Base-by-base conservation (phyloP, 2,797 vertebrate genomes). In the Rhinichthys osculus region DNA sequence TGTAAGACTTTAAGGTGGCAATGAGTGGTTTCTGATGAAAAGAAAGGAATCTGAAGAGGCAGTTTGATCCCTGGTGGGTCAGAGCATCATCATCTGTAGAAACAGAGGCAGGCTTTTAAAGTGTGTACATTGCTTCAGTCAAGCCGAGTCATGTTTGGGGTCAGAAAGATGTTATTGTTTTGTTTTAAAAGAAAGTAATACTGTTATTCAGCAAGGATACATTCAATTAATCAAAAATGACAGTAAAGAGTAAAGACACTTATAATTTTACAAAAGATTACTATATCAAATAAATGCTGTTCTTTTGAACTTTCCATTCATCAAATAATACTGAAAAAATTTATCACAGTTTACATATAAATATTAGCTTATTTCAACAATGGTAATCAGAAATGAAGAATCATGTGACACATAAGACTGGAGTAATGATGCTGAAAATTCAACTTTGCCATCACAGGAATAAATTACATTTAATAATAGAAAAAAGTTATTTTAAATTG, bases 51-150 rank as follows among this genome's bases (percentile, higher is more conserved):
- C 57, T 72, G 40, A 62, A 74, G 27, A 62, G 47, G 47, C n/a
- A 57, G 76, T 72, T 81, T 69, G 64, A 81, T 71, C 52, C 76
- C 40, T 79, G 67, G 66, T 85, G 82, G 78, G 87, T 27, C 70
- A 79, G 70, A 86, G 74, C 78, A 47, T 84, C 62, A 70, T 87
- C 84, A 79, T 82, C 40, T 84, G 78, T 73, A 78, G 59, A 84
- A 88, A 85, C 59, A 78, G 66, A 74, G 71, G 71, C 44, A 33
- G 44, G 38, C 62, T 42, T 77, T 74, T 78, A 27, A 77, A 67
- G 23, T 40, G 14, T 30, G 47, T 30, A 21, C 4, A 0, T 84
- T 83, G 57, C 27, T 89, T 70, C 81, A 81, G 83, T 90, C 71
- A 27, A 72, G 42, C 17, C 38, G 38, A 83, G 83, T 71, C 35